These are phyloP conservation scores for Prionchulus punctatus DNA, from an alignment of 2,888 invertebrate genomes.

Conservation along the genomic window DNA sequence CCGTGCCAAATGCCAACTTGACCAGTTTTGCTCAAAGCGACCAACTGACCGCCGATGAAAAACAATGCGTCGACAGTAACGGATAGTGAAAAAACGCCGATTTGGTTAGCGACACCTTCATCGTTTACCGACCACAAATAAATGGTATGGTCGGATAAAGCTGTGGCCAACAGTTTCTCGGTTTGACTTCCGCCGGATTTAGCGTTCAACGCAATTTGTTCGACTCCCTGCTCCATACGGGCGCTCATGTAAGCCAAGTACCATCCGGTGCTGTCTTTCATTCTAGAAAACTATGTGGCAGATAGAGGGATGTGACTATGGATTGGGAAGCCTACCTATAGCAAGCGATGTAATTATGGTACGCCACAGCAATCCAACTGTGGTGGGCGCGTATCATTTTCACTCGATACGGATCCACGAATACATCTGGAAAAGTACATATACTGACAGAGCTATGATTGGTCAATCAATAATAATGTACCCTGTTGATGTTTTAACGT, in stretches of 20 bases:
- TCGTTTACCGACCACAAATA: constrained; percentile 49
- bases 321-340: constrained; percentile 49
- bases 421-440: constrained; percentile 2
- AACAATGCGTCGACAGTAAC: constrained; percentile 86
- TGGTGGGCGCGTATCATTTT: constrained; percentile 89
- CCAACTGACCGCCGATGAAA: constrained; percentile 90
- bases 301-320: not conserved
- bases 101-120: not conserved
- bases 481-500: constrained; percentile 9
- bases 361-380: constrained; percentile 92
- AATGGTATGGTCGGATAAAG: constrained; percentile 16
- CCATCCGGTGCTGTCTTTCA: constrained; percentile 88
- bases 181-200: constrained; percentile 31
- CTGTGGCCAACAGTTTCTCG: constrained; percentile 25
- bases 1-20: constrained; percentile 99
- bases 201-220: constrained; percentile 71
- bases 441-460: not conserved
- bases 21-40: constrained; percentile 76
- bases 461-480: not conserved
- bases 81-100: constrained; percentile 22
- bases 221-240: constrained; percentile 69
- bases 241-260: constrained; percentile 83
- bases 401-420: constrained; percentile 65
- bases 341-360: constrained; percentile 84
- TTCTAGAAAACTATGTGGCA: not conserved